Evolutionary conservation across 2,888 invertebrate species (phyloP), one percentile per base, ranked within the genome.

Genomic region (Ditula angustiorana): DNA sequence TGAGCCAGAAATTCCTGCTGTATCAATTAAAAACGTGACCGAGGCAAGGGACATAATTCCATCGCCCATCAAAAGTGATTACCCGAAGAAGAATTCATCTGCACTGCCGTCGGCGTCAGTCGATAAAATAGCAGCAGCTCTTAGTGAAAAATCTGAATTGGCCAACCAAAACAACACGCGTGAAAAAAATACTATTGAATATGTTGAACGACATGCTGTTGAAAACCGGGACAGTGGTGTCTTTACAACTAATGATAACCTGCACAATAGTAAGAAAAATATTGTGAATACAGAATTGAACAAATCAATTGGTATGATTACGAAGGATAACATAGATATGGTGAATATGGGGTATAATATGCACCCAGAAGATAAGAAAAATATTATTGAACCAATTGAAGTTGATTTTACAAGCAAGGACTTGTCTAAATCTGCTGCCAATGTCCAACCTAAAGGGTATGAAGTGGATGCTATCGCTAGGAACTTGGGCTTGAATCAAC

Each of bases 301-400:
- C 56, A 84, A 86, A 70, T 70, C 83, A 3, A 73, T 83, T 8
- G 74, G 75, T 68, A 79, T 81, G 35, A 74, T 79, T 7, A 88
- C 84, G 58, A 85, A 89, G 67, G 90, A 92, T 68, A 85, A 83
- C 69, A 81, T 91, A 37, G 93, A 93, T 71, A 91, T 93, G 91
- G 82, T 93, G 1, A 93, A 92, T 70, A 91, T 93, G 91, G 92
- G 93, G 2, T 93, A 93, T 50, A 63, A 63, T 69, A 82, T 90
- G 79, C 88, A 88, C 67, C 77, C 85, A 4, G 92, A 92, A 2
- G 90, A 88, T 21, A 80, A 87, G 62, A 78, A 85, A 65, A 79
- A 69, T 68, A 81, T 75, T 63, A 77, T 70, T 30, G 88, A 89
- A 35, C 66, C 68, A 13, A 82, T 81, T 67, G 79, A 83, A 41